A percentile compares a stretch with the other conserved stretches of the same genome.
phyloP scores from a whole-genome alignment of 2,888 invertebrate species.

The Sinelater perroti region DNA sequence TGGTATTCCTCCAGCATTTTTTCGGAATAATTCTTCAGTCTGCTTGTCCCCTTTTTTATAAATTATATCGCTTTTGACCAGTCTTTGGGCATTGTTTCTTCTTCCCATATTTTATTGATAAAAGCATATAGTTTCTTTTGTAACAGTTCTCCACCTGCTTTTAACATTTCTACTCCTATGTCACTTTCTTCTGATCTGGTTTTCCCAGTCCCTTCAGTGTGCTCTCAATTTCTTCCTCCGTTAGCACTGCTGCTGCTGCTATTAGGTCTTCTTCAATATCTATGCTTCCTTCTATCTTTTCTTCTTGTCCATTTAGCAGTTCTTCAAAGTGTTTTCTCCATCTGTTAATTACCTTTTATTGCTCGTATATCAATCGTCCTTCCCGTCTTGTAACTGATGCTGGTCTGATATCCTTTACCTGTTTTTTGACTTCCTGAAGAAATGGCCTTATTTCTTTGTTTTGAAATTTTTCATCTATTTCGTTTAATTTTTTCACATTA shows the following conservation, averaged over 20 bases:
- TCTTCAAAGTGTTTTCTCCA: neutral
- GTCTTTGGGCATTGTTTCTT: neutral
- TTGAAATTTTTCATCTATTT: neutral
- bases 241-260: neutral
- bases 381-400: neutral
- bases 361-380: neutral
- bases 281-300: neutral
- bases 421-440: no score
- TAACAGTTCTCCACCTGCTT: neutral
- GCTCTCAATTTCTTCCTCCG: neutral
- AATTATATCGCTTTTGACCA: neutral
- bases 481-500: neutral
- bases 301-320: conserved; percentile 1
- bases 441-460: no score
- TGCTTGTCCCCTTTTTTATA: neutral
- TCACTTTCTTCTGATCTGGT: conserved; percentile 1
- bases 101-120: neutral
- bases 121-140: neutral
- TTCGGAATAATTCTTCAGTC: neutral
- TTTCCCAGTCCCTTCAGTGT: neutral
- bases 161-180: conserved; percentile 2
- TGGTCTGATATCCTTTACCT: neutral
- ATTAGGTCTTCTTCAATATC: neutral
- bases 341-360: neutral
- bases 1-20: conserved; percentile 1